A percentile compares a stretch with the other conserved stretches of the same genome.
phyloP scores from a whole-genome alignment of 2,888 invertebrate genomes.

The Cheilosia vulpina region DNA sequence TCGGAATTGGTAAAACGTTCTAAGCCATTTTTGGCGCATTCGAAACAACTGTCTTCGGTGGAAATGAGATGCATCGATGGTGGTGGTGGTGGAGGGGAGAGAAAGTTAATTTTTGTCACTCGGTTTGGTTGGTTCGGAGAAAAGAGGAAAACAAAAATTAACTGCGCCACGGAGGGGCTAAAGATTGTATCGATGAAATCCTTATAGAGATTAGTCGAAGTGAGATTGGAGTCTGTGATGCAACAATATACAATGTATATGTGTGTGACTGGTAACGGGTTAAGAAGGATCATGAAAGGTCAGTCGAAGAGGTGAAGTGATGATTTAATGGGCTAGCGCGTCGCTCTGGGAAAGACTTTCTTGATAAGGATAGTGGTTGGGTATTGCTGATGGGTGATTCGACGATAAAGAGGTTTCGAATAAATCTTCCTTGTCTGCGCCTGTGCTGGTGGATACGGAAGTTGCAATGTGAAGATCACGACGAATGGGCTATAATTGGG shows the following conservation, averaged over 20 bases:
- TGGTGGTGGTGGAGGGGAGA: conserved; percentile 15
- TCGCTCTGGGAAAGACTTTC: conserved; percentile 16
- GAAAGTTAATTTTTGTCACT: conserved; percentile 66
- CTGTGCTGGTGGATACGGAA: not conserved
- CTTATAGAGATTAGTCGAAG: conserved; percentile 54
- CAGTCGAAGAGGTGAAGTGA: conserved; percentile 12
- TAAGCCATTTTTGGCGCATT: conserved; percentile 61
- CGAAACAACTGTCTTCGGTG: conserved; percentile 32
- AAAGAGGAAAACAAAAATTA: not conserved
- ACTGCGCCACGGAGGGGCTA: not conserved
- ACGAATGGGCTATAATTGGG: not conserved
- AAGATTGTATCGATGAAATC: conserved; percentile 57
- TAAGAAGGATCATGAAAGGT: conserved; percentile 24
- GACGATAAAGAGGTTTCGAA: conserved; percentile 14
- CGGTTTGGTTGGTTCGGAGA: not conserved
- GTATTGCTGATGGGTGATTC: not conserved
- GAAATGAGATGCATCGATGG: conserved; percentile 45
- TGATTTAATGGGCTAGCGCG: conserved; percentile 28
- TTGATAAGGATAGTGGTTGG: conserved; percentile 10
- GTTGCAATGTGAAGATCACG: conserved; percentile 33
- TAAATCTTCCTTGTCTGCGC: not conserved
- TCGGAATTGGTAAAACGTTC: conserved; percentile 66
- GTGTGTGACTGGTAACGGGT: not conserved
- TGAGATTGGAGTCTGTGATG: conserved; percentile 41
- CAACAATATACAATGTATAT: conserved; percentile 29